phyloP scores from a whole-genome alignment of 2,113 vertebrate genomes.

The Brachyhypopomus gauderio region DNA sequence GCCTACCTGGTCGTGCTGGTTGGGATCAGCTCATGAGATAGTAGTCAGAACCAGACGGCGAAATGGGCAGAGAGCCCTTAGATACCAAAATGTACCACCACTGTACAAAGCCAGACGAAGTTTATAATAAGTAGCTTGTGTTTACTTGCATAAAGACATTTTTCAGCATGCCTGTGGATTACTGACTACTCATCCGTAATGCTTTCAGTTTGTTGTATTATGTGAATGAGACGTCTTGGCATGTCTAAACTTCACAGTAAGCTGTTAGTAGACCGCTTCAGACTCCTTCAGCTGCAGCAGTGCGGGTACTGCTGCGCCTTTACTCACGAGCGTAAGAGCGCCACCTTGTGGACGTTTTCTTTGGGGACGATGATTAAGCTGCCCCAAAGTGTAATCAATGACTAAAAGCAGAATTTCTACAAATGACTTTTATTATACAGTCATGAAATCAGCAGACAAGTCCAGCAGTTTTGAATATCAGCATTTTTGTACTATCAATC shows the following conservation, averaged over 20 bases:
- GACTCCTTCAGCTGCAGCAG: not conserved
- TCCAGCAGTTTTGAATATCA: not conserved
- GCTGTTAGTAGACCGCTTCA: not conserved
- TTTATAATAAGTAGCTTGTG: not conserved
- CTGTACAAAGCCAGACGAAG: too few species aligned
- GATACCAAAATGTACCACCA: too few species aligned
- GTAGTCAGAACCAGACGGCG: not conserved
- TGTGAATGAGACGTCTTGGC: too few species aligned
- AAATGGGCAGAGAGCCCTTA: too few species aligned
- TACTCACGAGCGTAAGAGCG: conserved; percentile 39
- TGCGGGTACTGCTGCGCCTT: not conserved
- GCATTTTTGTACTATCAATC: not conserved
- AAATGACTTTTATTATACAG: too few species aligned
- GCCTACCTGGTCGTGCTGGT: not conserved
- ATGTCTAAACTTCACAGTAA: too few species aligned
- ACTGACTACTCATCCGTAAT: not conserved
- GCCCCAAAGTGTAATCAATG: too few species aligned
- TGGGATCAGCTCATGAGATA: not conserved
- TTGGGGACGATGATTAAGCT: not conserved
- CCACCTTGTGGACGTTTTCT: conserved; percentile 55
- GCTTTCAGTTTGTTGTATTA: not conserved
- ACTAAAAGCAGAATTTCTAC: too few species aligned
- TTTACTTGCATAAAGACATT: not conserved
- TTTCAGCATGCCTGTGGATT: not conserved
- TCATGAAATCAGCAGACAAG: too few species aligned